phyloP scores from a whole-genome alignment of 2,113 vertebrate species.

The Corythoichthys haematopterus region DNA sequence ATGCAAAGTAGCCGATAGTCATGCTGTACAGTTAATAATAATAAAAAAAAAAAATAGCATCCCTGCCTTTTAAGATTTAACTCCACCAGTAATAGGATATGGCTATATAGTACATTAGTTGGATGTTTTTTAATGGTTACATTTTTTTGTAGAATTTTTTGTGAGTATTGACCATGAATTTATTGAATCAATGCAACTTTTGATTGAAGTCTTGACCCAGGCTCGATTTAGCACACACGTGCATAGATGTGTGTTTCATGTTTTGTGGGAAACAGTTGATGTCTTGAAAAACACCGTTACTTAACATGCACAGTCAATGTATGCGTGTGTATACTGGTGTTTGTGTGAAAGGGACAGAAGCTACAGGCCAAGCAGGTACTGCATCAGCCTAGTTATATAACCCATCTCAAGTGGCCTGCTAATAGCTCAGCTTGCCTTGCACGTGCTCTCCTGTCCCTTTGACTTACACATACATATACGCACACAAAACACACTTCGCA shows the following conservation, averaged over 20 bases:
- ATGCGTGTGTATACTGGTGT: constrained; percentile 44
- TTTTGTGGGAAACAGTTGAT: constrained; percentile 26
- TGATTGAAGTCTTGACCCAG: neutral
- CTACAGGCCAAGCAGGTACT: constrained; percentile 66
- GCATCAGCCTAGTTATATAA: constrained; percentile 75
- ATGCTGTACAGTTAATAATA: constrained; percentile 10
- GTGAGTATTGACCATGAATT: constrained; percentile 11
- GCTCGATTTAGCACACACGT: constrained; percentile 11
- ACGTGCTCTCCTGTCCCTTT: constrained; percentile 64
- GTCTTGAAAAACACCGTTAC: constrained; percentile 39
- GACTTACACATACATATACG: constrained; percentile 6
- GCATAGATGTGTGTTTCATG: constrained; percentile 30
- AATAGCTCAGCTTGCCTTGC: constrained; percentile 73
- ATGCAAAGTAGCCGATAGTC: constrained; percentile 11
- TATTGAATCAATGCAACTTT: constrained; percentile 13
- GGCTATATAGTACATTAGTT: neutral
- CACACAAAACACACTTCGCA: constrained; percentile 33
- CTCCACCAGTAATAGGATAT: constrained; percentile 2
- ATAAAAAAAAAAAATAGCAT: neutral
- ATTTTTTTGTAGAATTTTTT: neutral
- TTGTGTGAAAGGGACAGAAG: constrained; percentile 55
- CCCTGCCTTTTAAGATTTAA: neutral
- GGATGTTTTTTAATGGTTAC: neutral
- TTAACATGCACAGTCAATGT: constrained; percentile 10
- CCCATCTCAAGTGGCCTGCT: constrained; percentile 73